Conservation (phyloP, 2,113 vertebrate genomes). For the Ctenodactylus gundi region DNA sequence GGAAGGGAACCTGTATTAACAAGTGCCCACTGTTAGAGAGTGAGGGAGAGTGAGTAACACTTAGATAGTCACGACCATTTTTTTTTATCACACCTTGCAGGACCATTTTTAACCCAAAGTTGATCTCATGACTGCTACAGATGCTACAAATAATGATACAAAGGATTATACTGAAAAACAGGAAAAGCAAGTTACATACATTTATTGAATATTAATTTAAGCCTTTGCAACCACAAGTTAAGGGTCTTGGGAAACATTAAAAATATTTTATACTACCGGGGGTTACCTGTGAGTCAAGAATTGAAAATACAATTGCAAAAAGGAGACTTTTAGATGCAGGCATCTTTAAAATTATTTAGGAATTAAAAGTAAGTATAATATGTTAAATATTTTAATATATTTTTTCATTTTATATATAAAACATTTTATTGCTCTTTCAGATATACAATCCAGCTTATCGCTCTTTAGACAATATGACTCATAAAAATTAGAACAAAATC, state of each 20-base stretch:
- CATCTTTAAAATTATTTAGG: conserved; percentile 8
- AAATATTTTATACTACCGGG: neutral
- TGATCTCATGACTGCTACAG: neutral
- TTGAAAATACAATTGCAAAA: neutral
- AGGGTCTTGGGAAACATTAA: neutral
- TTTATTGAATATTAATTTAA: neutral
- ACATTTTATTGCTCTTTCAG: neutral
- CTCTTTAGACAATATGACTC: neutral
- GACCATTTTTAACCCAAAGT: neutral
- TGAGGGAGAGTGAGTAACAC: too few relatives aligned
- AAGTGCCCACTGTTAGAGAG: neutral
- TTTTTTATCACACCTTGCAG: neutral
- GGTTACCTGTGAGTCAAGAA: neutral
- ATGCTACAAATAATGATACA: neutral
- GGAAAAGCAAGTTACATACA: neutral
- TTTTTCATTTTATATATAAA: neutral
- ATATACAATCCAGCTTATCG: neutral
- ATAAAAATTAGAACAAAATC: neutral
- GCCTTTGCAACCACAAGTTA: neutral
- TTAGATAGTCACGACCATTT: neutral
- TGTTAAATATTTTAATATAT: neutral
- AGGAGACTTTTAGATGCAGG: neutral
- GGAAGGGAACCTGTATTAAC: neutral
- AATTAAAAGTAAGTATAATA: neutral
- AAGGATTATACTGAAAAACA: neutral